Conservation (phyloP, 2,113 vertebrate genomes). For the Melanerpes formicivorus region DNA sequence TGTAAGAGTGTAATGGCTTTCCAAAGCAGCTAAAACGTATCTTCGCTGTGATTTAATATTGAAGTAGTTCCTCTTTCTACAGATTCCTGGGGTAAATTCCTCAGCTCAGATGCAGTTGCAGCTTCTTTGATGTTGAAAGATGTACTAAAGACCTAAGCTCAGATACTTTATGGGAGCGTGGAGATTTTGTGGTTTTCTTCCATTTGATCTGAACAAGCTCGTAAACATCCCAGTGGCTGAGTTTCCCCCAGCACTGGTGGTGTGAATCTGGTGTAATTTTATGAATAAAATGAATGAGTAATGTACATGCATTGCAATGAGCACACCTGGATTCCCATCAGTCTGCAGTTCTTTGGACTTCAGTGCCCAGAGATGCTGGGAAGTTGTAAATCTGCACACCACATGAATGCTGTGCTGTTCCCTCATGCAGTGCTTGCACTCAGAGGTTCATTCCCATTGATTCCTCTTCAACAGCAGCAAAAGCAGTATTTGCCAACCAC, state of each 20-base stretch:
- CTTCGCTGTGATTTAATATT: not conserved
- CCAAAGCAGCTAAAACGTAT: not conserved
- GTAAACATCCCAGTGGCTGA: not conserved
- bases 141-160: not conserved
- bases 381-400: not conserved
- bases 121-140: not conserved
- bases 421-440: not conserved
- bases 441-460: not conserved
- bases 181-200: slow-evolving; percentile 27
- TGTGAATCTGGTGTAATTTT: not conserved
- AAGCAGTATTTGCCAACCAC: not conserved
- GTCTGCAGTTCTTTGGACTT: not conserved
- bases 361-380: not conserved
- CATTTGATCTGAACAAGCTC: not conserved
- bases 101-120: not conserved
- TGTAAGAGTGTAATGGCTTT: not conserved
- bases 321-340: not conserved
- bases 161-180: not conserved
- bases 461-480: not conserved
- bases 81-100: not conserved
- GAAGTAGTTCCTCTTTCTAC: not conserved
- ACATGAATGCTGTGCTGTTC: not conserved
- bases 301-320: not conserved
- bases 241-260: not conserved
- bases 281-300: not conserved